Evolutionary conservation across 92 coral and sea anemone species (phyloP).

Genomic region (Porites cylindrica): DNA sequence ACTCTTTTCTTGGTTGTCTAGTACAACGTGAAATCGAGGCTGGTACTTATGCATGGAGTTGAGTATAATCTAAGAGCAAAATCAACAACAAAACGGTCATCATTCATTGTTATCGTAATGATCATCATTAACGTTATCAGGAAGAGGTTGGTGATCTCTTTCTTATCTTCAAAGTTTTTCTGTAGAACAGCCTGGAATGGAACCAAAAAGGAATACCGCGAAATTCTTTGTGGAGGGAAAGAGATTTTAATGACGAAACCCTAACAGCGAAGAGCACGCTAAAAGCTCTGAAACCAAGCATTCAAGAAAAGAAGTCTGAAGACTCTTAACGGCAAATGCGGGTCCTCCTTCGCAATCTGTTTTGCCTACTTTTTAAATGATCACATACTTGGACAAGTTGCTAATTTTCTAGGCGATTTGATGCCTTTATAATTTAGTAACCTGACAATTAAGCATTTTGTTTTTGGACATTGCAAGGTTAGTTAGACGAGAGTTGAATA

Average conservation of each 20-base stretch:
- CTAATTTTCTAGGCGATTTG: background rate
- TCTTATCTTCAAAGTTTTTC: background rate
- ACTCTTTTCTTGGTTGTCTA: constrained; percentile 81
- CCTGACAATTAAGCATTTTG: background rate
- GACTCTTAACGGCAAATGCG: constrained; percentile 10
- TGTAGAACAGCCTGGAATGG: background rate
- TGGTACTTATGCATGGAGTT: constrained; percentile 99
- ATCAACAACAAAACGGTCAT: background rate
- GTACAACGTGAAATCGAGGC: constrained; percentile 97
- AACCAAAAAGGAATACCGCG: background rate
- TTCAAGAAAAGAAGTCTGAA: background rate
- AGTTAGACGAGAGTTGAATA: too few species aligned
- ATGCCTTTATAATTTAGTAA: background rate
- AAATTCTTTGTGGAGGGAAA: too few species aligned
- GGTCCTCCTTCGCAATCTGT: background rate
- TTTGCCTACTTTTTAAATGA: background rate
- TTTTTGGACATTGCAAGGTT: too few species aligned
- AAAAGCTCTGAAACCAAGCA: background rate
- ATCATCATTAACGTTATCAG: background rate
- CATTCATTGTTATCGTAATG: background rate
- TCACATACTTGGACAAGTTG: background rate
- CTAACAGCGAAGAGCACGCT: too few species aligned
- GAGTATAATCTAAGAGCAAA: constrained; percentile 82
- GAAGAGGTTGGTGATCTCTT: background rate
- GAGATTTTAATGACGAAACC: too few species aligned